Base-by-base conservation (phyloP, 2,113 vertebrate genomes). In the Glaucomys volans region DNA sequence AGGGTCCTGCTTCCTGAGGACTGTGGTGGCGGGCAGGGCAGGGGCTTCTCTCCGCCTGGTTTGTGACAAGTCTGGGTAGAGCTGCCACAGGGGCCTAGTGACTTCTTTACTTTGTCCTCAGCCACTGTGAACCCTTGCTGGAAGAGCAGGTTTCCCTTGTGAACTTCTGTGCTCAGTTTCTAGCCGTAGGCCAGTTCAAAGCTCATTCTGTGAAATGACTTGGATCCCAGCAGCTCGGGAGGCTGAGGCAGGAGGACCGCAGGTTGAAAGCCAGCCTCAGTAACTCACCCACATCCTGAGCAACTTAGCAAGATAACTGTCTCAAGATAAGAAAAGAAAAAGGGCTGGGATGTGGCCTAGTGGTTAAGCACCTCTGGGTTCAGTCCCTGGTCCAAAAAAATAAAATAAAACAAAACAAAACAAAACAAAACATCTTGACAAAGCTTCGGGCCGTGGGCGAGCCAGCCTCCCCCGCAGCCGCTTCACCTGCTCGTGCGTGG, bases 401-500 rank as follows among this genome's bases (percentile, higher is more conserved):
- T 20, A 54, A 54, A 54, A 20, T 18, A 54, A 54, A 54, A 54
- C 17, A 18, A 50, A 50, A 50, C 6, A 17, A 54, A 52, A 16
- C 14, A n/a, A n/a, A n/a, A n/a, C n/a, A n/a, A n/a, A n/a, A n/a
- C n/a, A n/a, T n/a, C 57, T 59, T 8, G 59, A 24, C 3, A 54
- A 14, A 0, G 16, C 37, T 20, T 13, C 20, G 40, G 85, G n/a
- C 44, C 0, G 20, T 2, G 37, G 28, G 40, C 14, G 14, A 20
- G 86, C 4, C 13, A 26, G 47, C 40, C 42, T 10, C 69, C 52
- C 24, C 35, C 0, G 1, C 0, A 3, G 9, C 5, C 1, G 1
- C 11, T 11, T 10, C 3, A 0, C 0, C 20, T 1, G 1, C 2
- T 12, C 4, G 3, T 4, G 0, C 5, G 20, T 11, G 4, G 5